Percentiles rank a stretch among this genome's conserved stretches.
Evolutionary conservation across 2,113 vertebrate genomes (phyloP).

Genomic region (Xiphorhynchus elegans): DNA sequence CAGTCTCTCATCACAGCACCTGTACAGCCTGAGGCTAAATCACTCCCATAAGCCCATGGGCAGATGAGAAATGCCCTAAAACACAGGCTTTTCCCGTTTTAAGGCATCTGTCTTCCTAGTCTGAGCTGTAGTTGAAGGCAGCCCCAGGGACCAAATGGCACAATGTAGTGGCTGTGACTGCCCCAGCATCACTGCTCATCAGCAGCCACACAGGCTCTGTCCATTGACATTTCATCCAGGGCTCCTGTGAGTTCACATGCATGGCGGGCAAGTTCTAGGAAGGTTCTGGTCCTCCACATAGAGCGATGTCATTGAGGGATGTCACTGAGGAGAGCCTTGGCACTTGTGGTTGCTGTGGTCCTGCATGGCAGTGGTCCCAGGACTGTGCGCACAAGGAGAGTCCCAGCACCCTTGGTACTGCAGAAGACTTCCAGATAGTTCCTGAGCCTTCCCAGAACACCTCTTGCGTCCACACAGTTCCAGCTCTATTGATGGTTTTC

Average conservation of each 20-base stretch:
- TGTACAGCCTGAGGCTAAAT: too few species aligned
- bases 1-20: too few species aligned
- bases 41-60: accelerated
- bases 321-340: background rate
- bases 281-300: background rate
- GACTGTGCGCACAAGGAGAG: too few species aligned
- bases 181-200: too few species aligned
- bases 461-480: too few species aligned
- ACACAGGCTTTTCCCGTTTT: accelerated
- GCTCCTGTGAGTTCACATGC: accelerated
- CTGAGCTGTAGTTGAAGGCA: too few species aligned
- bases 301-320: too few species aligned
- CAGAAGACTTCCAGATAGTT: background rate
- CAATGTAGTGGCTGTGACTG: background rate
- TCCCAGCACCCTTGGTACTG: background rate
- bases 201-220: background rate
- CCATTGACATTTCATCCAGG: background rate
- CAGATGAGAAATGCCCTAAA: background rate
- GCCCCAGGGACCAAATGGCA: too few species aligned
- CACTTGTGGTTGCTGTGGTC: background rate
- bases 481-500: background rate
- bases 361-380: accelerated
- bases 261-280: accelerated
- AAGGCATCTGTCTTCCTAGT: accelerated
- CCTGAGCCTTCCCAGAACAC: background rate